These are phyloP conservation scores for Orchesella cincta DNA, from an alignment of 1,140 invertebrate species.

Conservation along the genomic window DNA sequence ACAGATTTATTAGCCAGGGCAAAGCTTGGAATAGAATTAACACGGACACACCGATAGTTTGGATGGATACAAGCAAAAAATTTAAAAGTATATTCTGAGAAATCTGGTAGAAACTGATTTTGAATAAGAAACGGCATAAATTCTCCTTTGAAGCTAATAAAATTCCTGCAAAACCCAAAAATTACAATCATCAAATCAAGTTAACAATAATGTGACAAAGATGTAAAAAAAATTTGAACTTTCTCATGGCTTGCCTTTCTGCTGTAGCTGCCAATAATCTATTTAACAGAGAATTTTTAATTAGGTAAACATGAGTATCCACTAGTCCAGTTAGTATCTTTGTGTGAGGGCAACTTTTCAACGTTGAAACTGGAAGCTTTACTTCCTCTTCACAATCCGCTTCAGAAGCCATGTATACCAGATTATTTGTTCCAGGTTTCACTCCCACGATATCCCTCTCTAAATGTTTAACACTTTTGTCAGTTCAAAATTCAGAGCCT, in stretches of 20 bases:
- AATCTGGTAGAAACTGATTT: constrained; percentile 31
- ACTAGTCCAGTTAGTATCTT: constrained; percentile 57
- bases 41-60: constrained; percentile 34
- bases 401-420: constrained; percentile 60
- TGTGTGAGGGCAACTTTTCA: constrained; percentile 58
- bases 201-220: not conserved
- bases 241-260: constrained; percentile 4
- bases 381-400: constrained; percentile 60
- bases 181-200: not conserved
- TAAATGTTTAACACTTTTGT: too few species aligned
- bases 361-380: constrained; percentile 54
- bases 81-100: not conserved
- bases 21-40: constrained; percentile 40
- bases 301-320: constrained; percentile 62
- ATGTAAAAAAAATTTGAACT: not conserved
- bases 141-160: constrained; percentile 47
- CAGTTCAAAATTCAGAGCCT: too few species aligned
- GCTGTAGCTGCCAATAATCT: constrained; percentile 53
- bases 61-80: constrained; percentile 31
- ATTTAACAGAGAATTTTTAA: constrained; percentile 60
- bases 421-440: constrained; percentile 54
- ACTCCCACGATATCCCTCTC: constrained; percentile 60
- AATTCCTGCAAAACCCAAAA: constrained; percentile 34
- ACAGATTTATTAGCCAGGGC: constrained; percentile 44
- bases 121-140: constrained; percentile 45